Conservation (phyloP, 2,113 vertebrate genomes). For the Nothoprocta pentlandii region DNA sequence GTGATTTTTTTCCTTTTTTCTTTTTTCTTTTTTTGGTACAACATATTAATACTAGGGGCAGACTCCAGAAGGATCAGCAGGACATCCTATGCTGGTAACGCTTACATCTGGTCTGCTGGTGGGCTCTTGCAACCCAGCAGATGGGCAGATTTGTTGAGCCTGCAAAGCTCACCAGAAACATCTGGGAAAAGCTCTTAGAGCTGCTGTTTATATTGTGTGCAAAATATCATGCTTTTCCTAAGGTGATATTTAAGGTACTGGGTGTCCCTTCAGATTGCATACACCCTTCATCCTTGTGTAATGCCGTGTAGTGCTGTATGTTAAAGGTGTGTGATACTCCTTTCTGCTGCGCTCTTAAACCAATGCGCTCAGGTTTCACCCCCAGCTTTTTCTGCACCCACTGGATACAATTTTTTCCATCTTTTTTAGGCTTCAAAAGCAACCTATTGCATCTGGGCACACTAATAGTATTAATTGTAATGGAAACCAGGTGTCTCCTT, state of each 20-base stretch:
- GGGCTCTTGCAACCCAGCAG: neutral
- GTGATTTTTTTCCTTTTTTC: neutral
- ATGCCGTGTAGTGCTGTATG: neutral
- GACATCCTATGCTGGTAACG: neutral
- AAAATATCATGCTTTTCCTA: neutral
- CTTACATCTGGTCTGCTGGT: neutral
- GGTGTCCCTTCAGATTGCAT: neutral
- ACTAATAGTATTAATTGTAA: neutral
- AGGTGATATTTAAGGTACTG: neutral
- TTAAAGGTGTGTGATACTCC: neutral
- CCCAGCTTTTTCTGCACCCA: neutral
- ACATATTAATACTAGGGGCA: neutral
- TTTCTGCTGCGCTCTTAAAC: neutral
- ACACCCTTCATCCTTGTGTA: neutral
- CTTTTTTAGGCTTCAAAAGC: neutral
- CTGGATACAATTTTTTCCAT: neutral
- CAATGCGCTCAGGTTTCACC: neutral
- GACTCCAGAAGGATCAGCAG: neutral
- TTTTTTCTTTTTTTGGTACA: neutral
- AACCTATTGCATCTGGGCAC: neutral
- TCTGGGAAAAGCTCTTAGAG: neutral
- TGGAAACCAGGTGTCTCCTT: neutral
- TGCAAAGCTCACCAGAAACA: neutral
- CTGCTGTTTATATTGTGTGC: slow-evolving; percentile 17
- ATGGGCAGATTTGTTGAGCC: slow-evolving; percentile 5